Percentiles rank a stretch among this genome's conserved stretches.
Evolutionary conservation across 2,888 invertebrate species (phyloP).

Genomic region (Apotomis turbidana): DNA sequence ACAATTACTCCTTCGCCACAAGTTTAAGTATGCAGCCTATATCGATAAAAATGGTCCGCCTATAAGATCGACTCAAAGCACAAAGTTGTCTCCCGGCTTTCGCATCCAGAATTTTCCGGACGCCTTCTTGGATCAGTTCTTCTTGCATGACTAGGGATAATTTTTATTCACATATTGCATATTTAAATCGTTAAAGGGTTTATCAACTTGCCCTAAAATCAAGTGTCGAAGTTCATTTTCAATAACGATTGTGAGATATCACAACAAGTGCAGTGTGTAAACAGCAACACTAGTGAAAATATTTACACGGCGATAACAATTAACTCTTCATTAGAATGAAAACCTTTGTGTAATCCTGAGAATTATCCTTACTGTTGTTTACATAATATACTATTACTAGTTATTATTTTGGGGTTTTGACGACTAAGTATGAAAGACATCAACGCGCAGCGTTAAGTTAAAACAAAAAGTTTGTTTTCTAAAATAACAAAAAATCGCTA

Average conservation of each 20-base stretch:
- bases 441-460: slow-evolving; percentile 64
- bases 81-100: too few relatives aligned
- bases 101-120: too few relatives aligned
- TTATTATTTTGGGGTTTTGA: slow-evolving; percentile 19
- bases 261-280: slow-evolving; percentile 25
- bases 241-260: slow-evolving; percentile 24
- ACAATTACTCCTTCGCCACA: too few relatives aligned
- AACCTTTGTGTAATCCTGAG: slow-evolving; percentile 24
- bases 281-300: slow-evolving; percentile 25
- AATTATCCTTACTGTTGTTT: neutral
- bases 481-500: slow-evolving; percentile 30
- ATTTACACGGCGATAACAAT: slow-evolving; percentile 31
- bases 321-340: slow-evolving; percentile 21
- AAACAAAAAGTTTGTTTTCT: slow-evolving; percentile 31
- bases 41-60: too few relatives aligned
- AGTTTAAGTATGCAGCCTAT: too few relatives aligned
- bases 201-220: slow-evolving; percentile 21
- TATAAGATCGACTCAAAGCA: too few relatives aligned
- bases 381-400: neutral
- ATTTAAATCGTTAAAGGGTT: slow-evolving; percentile 5
- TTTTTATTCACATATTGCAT: neutral
- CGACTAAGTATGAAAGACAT: slow-evolving; percentile 67
- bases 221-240: slow-evolving; percentile 27
- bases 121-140: neutral
- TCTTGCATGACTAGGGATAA: neutral